Percentiles rank a stretch among this genome's conserved stretches.
Conservation (phyloP, 1,140 invertebrate genomes). For the Monochamus saltuarius region DNA sequence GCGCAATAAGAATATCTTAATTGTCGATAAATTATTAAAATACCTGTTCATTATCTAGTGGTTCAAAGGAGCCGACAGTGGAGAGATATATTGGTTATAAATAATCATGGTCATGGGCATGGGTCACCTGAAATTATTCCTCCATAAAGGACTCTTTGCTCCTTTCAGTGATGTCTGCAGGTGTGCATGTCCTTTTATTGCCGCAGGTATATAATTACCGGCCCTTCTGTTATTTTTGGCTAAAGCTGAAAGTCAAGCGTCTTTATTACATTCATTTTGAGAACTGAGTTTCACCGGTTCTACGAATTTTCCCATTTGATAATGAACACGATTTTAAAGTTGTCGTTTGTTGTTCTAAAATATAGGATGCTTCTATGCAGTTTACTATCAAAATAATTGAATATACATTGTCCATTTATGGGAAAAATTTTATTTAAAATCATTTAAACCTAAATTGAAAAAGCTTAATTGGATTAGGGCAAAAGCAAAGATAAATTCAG, state of each 20-base stretch:
- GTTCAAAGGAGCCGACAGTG: constrained; percentile 32
- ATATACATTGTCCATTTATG: constrained; percentile 19
- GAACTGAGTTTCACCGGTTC: not conserved
- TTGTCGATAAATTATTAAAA: constrained; percentile 39
- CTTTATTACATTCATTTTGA: constrained; percentile 8
- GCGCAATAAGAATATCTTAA: constrained; percentile 26
- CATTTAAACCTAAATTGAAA: no score
- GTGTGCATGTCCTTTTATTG: constrained; percentile 22
- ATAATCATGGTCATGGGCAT: constrained; percentile 18
- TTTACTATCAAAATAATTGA: constrained; percentile 10
- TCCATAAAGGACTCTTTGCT: constrained; percentile 6
- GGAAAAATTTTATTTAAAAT: no score
- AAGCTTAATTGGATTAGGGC: no score
- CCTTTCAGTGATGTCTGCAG: constrained; percentile 19
- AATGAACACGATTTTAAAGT: no score
- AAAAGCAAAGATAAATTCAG: no score
- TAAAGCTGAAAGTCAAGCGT: constrained; percentile 9
- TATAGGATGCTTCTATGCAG: no score
- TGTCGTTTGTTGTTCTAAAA: no score
- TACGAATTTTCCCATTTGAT: constrained; percentile 1
- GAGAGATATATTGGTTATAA: constrained; percentile 35
- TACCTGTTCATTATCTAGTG: constrained; percentile 35
- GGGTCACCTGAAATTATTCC: constrained; percentile 22
- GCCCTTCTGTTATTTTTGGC: not conserved
- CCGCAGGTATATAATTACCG: constrained; percentile 9